Evolutionary conservation across 1,140 invertebrate species (phyloP), one percentile per base, ranked within the genome.

Genomic region (Conopomorpha cramerella): DNA sequence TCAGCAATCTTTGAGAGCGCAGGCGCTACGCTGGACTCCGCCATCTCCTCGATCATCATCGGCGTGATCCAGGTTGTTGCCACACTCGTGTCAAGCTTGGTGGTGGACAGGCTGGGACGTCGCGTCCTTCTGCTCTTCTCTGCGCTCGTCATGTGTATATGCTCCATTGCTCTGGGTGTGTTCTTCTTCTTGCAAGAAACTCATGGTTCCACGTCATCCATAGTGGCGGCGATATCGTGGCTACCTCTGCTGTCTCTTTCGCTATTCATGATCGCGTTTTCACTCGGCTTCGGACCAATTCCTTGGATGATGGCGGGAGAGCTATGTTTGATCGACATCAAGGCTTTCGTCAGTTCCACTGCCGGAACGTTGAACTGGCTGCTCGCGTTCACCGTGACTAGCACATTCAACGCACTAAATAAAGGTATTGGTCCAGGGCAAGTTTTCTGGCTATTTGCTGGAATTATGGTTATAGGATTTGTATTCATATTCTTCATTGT

Each of bases 381-480:
- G 1, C 79, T 87, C 49, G 89, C 86, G 23, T 95, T 95, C 49
- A 51, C 92, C 2, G 85, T 94, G 0, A 93, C 92, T 7, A 90
- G 88, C 57, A 86, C 85, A 23, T 95, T 91, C 51, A 68, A 64
- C 10, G 72, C 84, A 8, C 45, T 94, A 23, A 81, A 81, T 33
- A 34, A 38, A 0, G 49, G 65, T 0, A 68, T 92, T 15, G 83
- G 86, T 0, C 54, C 68, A 0, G 82, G 83, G 16, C 81, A 80
- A 16, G 84, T 87, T 10, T 96, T 94, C 66, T 94, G 87, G 85
- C 61, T 93, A 12, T 96, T 92, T 57, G 83, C 88, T 3, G 82
- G 72, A 2, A 77, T 93, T 30, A 88, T 90, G 35, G 58, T 83
- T 0, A 1, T 90, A 8, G 89, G 89, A 4, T 79, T 84, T 17